Evolutionary conservation across 2,888 invertebrate genomes (phyloP).

Genomic region (Eumerus sabulonum): DNA sequence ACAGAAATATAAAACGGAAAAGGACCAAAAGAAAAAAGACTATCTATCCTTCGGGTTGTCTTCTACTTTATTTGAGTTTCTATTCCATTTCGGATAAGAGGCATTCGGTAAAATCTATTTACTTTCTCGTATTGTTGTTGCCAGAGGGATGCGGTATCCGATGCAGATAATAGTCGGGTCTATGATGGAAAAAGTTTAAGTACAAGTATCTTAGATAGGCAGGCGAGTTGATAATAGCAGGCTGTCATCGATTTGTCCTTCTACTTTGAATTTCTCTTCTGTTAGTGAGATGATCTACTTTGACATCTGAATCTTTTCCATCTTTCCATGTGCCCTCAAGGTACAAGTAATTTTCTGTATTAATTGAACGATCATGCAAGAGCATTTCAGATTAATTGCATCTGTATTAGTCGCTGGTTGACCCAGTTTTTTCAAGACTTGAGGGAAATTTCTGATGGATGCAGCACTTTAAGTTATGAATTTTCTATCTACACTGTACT

Average conservation of each 20-base stretch:
- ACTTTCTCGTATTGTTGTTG: constrained; percentile 29
- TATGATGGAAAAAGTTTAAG: constrained; percentile 63
- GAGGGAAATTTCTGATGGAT: constrained; percentile 9
- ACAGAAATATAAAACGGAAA: too few species aligned
- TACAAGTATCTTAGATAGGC: constrained; percentile 40
- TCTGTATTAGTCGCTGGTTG: background rate
- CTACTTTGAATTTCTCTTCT: constrained; percentile 10
- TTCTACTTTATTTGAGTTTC: constrained; percentile 26
- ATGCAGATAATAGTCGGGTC: constrained; percentile 53
- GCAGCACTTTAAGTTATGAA: constrained; percentile 37
- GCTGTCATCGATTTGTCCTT: constrained; percentile 15
- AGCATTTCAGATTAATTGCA: constrained; percentile 57
- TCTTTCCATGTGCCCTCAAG: too few species aligned
- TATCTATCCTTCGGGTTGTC: constrained; percentile 39
- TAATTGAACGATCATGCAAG: constrained; percentile 51
- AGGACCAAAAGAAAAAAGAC: constrained; percentile 50
- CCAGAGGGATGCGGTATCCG: constrained; percentile 41
- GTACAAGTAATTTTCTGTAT: constrained; percentile 16
- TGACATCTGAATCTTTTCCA: too few species aligned
- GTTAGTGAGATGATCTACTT: too few species aligned
- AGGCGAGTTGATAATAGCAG: constrained; percentile 52
- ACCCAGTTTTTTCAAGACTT: background rate
- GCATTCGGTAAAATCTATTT: constrained; percentile 46
- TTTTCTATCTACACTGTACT: constrained; percentile 11
- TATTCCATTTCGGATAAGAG: constrained; percentile 24